phyloP scores from a whole-genome alignment of 2,888 invertebrate species.

The Scaptomyza flava region DNA sequence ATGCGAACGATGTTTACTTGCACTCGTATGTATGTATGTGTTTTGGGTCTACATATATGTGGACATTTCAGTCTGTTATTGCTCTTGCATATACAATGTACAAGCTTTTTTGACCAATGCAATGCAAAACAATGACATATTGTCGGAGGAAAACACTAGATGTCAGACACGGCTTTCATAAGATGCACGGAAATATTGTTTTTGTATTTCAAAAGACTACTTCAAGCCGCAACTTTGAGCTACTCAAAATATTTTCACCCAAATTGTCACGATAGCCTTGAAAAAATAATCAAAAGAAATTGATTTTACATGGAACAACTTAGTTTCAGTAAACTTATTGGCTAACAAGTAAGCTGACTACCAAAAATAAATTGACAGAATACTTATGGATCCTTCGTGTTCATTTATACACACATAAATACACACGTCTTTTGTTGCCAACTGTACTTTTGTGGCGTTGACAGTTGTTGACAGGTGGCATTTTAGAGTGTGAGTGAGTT shows the following conservation, averaged over 20 bases:
- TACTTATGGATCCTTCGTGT: conserved; percentile 6
- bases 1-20: conserved; percentile 13
- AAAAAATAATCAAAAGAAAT: no score
- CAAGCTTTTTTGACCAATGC: conserved; percentile 13
- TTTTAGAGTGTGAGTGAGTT: conserved; percentile 29
- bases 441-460: conserved; percentile 51
- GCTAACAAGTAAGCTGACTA: no score
- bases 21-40: background rate
- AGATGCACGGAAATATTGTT: no score
- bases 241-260: no score
- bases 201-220: no score
- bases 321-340: no score
- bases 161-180: background rate
- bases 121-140: conserved; percentile 22
- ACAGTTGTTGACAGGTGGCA: conserved; percentile 68
- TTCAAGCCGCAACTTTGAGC: no score
- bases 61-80: background rate
- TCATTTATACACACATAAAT: background rate
- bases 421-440: conserved; percentile 23
- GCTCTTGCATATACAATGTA: conserved; percentile 15
- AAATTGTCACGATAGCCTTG: no score
- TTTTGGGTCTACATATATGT: background rate
- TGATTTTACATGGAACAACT: no score
- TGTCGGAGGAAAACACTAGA: background rate
- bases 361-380: background rate